Percentiles rank a stretch among this genome's conserved stretches.
phyloP scores from a whole-genome alignment of 2,888 invertebrate genomes.

The Protula sp. region DNA sequence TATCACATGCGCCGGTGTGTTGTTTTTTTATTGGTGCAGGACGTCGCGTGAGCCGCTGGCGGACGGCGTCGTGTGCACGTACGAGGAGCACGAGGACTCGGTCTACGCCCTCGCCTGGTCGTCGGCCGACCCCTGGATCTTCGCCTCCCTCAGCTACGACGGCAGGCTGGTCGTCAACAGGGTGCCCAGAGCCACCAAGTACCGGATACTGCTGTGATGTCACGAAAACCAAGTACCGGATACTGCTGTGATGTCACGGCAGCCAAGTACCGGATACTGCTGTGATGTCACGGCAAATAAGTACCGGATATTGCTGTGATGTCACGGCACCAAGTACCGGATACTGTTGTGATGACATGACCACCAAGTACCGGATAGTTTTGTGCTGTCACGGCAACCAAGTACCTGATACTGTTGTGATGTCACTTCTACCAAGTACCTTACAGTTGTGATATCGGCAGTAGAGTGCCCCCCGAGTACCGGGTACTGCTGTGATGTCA shows the following conservation, averaged over 20 bases:
- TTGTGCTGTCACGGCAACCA: too few relatives aligned
- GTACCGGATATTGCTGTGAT: constrained; percentile 68
- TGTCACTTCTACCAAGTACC: too few relatives aligned
- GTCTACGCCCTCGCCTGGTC: constrained; percentile 98
- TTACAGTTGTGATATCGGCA: too few relatives aligned
- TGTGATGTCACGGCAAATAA: constrained; percentile 68
- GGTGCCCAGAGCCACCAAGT: constrained; percentile 90
- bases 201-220: constrained; percentile 64
- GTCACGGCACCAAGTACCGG: too few relatives aligned
- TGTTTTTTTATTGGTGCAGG: too few relatives aligned
- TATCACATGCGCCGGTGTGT: too few relatives aligned
- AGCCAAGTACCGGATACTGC: constrained; percentile 83
- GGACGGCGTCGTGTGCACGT: constrained; percentile 85
- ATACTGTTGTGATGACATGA: too few relatives aligned
- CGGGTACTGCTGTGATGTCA: too few relatives aligned
- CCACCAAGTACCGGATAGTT: too few relatives aligned
- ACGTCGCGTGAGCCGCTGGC: constrained; percentile 55
- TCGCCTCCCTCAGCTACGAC: constrained; percentile 97
- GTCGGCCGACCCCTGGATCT: constrained; percentile 95
- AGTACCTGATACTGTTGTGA: too few relatives aligned
- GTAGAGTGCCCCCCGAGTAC: too few relatives aligned
- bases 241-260: constrained; percentile 56
- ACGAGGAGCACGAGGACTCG: constrained; percentile 96
- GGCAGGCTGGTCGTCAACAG: constrained; percentile 87
- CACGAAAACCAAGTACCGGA: constrained; percentile 94